phyloP scores from a whole-genome alignment of 2,113 vertebrate genomes.

The Hemiscyllium ocellatum region DNA sequence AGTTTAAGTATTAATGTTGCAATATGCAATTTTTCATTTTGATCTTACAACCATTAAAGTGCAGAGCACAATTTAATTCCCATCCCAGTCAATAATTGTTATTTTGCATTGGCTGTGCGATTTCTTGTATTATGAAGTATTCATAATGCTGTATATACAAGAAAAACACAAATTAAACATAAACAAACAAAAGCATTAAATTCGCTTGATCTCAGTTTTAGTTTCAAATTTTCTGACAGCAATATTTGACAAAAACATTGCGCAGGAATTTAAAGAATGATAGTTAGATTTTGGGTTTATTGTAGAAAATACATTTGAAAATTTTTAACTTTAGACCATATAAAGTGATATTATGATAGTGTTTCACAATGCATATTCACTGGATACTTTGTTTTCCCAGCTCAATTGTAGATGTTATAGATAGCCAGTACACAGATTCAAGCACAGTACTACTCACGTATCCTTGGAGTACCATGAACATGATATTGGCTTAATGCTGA shows the following conservation, averaged over 20 bases:
- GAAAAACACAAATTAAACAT: background rate
- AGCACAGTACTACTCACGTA: too few species aligned
- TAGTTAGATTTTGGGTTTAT: background rate
- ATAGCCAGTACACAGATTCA: too few species aligned
- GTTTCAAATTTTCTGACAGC: background rate
- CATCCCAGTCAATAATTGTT: constrained; percentile 1
- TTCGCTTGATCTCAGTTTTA: background rate
- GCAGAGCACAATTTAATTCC: background rate
- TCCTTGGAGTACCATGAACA: too few species aligned
- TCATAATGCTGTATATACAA: background rate
- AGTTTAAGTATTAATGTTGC: background rate
- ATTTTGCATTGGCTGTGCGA: background rate
- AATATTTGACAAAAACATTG: background rate
- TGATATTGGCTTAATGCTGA: too few species aligned
- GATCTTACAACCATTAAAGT: background rate
- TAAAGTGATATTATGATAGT: background rate
- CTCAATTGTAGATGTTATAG: background rate
- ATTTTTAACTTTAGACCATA: background rate
- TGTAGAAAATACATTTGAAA: background rate
- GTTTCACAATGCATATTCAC: background rate
- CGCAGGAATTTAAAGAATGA: background rate
- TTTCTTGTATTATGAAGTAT: background rate
- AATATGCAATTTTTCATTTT: background rate
- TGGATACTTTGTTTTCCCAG: background rate
- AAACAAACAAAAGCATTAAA: background rate